A percentile compares a stretch with the other conserved stretches of the same genome.
These are phyloP conservation scores for Acrocephalus kingi DNA, from an alignment of 2,113 vertebrate genomes.

Conservation along the genomic window DNA sequence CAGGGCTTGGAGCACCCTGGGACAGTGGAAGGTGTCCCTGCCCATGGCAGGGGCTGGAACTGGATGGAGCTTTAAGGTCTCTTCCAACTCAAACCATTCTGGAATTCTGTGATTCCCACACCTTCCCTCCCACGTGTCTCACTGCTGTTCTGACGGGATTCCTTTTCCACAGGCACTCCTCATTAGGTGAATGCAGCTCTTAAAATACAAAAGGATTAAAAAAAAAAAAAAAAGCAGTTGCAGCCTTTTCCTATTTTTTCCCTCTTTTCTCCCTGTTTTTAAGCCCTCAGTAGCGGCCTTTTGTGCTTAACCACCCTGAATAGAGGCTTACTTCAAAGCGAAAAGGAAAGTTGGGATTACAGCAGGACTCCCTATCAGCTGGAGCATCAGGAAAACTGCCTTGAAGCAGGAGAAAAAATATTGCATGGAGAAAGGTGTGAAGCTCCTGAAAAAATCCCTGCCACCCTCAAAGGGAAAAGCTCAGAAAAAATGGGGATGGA, in stretches of 20 bases:
- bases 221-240: background rate
- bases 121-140: background rate
- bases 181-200: background rate
- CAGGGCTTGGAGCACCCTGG: accelerated
- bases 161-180: background rate
- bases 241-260: background rate
- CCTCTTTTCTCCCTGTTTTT: background rate
- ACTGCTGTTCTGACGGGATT: background rate
- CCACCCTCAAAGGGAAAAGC: background rate
- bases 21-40: accelerated
- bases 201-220: background rate
- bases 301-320: background rate
- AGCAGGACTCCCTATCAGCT: background rate
- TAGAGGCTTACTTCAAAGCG: background rate
- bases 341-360: background rate
- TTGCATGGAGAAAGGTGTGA: background rate
- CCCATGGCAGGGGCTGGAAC: background rate
- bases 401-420: background rate
- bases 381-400: background rate
- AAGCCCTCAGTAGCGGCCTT: background rate
- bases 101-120: background rate
- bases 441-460: background rate
- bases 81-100: background rate
- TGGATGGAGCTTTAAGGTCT: no score
- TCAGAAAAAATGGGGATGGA: accelerated